A percentile compares a stretch with the other conserved stretches of the same genome.
phyloP scores from a whole-genome alignment of 1,140 invertebrate species.

The Melanaphis sacchari region DNA sequence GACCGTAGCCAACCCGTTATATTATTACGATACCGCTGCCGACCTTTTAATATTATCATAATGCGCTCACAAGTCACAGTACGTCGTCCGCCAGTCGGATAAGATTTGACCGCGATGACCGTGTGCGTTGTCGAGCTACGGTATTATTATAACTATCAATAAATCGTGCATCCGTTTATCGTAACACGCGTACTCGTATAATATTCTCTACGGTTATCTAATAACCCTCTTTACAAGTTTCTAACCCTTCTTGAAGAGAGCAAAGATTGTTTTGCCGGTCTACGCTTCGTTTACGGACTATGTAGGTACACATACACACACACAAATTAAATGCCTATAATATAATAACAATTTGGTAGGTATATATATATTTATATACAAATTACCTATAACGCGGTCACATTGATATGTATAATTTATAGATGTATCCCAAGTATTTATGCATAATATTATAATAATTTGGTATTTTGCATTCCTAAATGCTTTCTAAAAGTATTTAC shows the following conservation, averaged over 20 bases:
- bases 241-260: not conserved
- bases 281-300: not conserved
- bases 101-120: not conserved
- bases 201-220: not conserved
- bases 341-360: not conserved
- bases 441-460: not conserved
- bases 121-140: not conserved
- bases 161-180: not conserved
- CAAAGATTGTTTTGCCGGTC: not conserved
- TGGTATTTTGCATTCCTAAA: not conserved
- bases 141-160: not conserved
- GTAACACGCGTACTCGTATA: not conserved
- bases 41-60: not conserved
- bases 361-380: not conserved
- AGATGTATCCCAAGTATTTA: not conserved
- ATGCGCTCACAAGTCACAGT: not conserved
- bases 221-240: not conserved
- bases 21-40: not conserved
- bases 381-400: not conserved
- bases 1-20: not conserved
- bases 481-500: not conserved
- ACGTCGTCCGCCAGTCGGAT: not conserved
- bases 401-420: not conserved
- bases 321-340: not conserved
- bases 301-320: not conserved